These are phyloP conservation scores for Hyalella azteca DNA, from an alignment of 2,888 invertebrate species.

Conservation along the genomic window DNA sequence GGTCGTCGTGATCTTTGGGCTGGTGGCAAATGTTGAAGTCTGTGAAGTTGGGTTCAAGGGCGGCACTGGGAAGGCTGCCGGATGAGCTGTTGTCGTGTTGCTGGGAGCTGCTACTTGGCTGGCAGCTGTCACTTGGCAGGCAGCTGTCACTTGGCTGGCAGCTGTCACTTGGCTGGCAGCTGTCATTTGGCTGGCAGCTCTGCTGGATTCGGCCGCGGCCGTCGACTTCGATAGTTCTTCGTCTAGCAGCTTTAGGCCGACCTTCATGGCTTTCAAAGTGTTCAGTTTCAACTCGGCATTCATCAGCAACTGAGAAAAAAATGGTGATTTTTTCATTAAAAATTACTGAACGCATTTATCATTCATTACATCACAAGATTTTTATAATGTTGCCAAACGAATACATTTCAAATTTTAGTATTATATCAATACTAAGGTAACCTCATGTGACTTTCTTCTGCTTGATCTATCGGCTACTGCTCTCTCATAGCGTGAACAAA, in stretches of 20 bases:
- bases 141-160: too few relatives aligned
- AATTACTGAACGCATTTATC: too few relatives aligned
- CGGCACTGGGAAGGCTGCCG: neutral
- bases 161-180: neutral
- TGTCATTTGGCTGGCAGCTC: neutral
- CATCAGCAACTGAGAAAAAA: conserved; percentile 29
- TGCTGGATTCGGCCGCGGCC: neutral
- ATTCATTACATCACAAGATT: too few relatives aligned
- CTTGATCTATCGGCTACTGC: too few relatives aligned
- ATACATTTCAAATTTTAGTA: too few relatives aligned
- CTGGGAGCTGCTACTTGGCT: neutral
- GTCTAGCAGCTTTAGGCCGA: conserved; percentile 32
- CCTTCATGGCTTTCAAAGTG: conserved; percentile 40
- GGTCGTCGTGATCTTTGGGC: neutral
- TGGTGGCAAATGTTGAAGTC: neutral
- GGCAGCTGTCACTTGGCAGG: neutral
- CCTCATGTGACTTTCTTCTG: too few relatives aligned
- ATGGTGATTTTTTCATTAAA: too few relatives aligned
- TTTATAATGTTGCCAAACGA: too few relatives aligned
- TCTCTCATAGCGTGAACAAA: too few relatives aligned
- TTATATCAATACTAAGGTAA: too few relatives aligned
- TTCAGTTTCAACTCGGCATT: conserved; percentile 40
- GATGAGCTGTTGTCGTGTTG: neutral
- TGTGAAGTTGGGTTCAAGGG: neutral
- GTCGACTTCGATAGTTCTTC: conserved; percentile 8